phyloP scores from a whole-genome alignment of 2,797 vertebrate species.

The Oreochromis mossambicus region DNA sequence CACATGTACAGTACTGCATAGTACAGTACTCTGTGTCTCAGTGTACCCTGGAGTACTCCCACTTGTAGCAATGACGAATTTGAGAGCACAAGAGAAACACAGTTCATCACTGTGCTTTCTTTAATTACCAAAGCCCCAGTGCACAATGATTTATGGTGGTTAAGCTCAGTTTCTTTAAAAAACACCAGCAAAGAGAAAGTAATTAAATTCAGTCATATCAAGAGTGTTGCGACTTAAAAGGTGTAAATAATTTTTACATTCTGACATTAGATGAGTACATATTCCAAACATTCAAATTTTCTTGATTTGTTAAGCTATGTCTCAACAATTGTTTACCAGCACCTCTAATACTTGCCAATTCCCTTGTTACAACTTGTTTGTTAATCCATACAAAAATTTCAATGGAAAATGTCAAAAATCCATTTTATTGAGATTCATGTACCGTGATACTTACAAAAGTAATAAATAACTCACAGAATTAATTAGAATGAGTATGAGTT shows the following conservation, averaged over 20 bases:
- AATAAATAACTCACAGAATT: not conserved
- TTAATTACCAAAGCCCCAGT: slow-evolving; percentile 49
- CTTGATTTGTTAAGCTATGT: not conserved
- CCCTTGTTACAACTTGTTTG: not conserved
- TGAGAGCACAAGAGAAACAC: slow-evolving; percentile 48
- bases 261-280: not conserved
- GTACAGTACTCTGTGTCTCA: not conserved
- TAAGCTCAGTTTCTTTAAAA: not conserved
- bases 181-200: not conserved
- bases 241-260: not conserved
- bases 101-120: slow-evolving; percentile 46
- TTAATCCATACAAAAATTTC: not conserved
- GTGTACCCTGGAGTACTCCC: slow-evolving; percentile 22
- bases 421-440: not conserved
- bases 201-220: not conserved
- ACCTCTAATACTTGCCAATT: not conserved
- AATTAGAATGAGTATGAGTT: not conserved
- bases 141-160: slow-evolving; percentile 14
- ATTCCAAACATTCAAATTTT: not conserved
- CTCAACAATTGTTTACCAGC: not conserved
- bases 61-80: slow-evolving; percentile 55
- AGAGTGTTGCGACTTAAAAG: not conserved
- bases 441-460: not conserved
- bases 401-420: not conserved
- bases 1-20: slow-evolving; percentile 33